Base-by-base conservation (phyloP, 2,113 vertebrate species). In the Cygnus atratus region DNA sequence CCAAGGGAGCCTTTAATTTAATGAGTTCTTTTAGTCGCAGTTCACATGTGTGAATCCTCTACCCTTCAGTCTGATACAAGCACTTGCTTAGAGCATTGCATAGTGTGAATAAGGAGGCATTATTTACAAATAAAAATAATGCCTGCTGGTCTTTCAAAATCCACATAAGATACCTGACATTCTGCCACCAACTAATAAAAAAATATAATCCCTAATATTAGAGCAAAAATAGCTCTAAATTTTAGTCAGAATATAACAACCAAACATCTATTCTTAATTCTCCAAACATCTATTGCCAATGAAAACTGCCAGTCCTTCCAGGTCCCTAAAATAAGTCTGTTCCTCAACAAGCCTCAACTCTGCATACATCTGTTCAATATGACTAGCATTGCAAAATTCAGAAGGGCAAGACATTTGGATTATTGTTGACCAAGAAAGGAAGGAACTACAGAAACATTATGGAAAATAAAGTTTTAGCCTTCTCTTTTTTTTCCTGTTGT, bases 1-100 rank as follows among this genome's bases (percentile, higher is more conserved):
- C 85, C 94, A 70, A 77, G 84, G 94, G 92, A 96, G 55, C 76
- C 82, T 94, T 96, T 94, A 96, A 94, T 84, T 95, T 95, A 96
- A 95, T 88, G 92, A 81, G 88, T 44, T 75, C 90, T 93, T 90
- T 92, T 93, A 95, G 85, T 28, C 89, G 79, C 82, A 44, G 57
- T 87, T 94, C 87, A 87, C 50, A 80, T 63, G 41, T 84, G 16
- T 90, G 90, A 88, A 85, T 88, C n/a, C 11, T 92, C 67, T 96
- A 91, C 61, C 76, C 57, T 95, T 93, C 41, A 54, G 44, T 90
- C 28, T 83, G 18, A 55, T 73, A 58, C 2, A 5, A 84, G 9
- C 33, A 15, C 44, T 78, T 7, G 75, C 46, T 74, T 55, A 41
- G 44, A 83, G 5, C 11, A 18, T 10, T 84, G 35, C 13, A 66